Evolutionary conservation across 2,797 vertebrate species (phyloP).

Genomic region (Siniperca obscura): DNA sequence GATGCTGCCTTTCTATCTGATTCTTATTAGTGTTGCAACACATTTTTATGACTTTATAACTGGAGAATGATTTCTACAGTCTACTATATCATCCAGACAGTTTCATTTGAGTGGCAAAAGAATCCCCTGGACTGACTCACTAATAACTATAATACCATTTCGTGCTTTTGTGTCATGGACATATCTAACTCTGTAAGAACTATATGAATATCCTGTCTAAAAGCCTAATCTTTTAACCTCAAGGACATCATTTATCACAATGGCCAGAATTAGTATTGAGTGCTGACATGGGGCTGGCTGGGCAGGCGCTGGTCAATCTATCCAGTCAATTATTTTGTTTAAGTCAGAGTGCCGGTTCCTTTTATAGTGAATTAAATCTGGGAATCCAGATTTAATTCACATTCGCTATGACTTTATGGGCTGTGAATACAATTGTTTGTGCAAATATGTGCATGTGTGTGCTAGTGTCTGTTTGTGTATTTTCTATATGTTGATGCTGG

Average conservation of each 20-base stretch:
- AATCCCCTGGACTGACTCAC: background rate
- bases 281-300: background rate
- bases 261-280: background rate
- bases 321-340: background rate
- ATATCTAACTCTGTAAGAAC: background rate
- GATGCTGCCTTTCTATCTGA: background rate
- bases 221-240: background rate
- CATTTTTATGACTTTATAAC: background rate
- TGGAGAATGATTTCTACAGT: background rate
- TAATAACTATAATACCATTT: background rate
- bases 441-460: no score
- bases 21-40: background rate
- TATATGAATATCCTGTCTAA: no score
- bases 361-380: background rate
- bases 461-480: no score
- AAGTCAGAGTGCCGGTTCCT: background rate
- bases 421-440: no score
- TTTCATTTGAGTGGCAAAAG: background rate
- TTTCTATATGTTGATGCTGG: no score
- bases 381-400: no score
- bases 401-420: no score
- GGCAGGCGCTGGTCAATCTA: no score
- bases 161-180: background rate
- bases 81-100: background rate
- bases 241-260: background rate